A percentile compares a stretch with the other conserved stretches of the same genome.
These are phyloP conservation scores for Emydoidea blandingii DNA, from an alignment of 2,797 vertebrate species.

Conservation along the genomic window DNA sequence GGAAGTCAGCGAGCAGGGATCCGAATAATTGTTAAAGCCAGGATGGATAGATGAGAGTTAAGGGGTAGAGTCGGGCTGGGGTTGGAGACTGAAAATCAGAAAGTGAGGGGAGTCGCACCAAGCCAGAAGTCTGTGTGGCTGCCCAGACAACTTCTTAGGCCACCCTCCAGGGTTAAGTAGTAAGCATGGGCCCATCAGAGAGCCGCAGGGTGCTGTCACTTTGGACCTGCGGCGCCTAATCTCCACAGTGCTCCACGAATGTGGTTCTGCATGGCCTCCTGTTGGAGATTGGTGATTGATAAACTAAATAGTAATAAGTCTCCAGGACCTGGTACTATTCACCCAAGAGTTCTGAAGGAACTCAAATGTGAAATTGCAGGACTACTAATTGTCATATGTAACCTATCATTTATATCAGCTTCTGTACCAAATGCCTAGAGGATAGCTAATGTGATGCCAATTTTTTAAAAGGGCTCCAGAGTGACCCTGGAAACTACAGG, in stretches of 20 bases:
- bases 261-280: not conserved
- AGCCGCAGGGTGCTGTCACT: not conserved
- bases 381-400: no score
- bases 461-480: no score
- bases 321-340: no score
- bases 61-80: not conserved
- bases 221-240: not conserved
- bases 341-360: no score
- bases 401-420: no score
- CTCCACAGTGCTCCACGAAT: not conserved
- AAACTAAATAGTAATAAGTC: no score
- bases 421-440: no score
- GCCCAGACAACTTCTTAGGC: not conserved
- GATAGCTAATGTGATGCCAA: no score
- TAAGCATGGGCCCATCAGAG: not conserved
- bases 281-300: no score
- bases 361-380: no score
- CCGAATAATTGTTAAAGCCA: not conserved
- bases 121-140: not conserved
- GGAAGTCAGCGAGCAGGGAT: not conserved
- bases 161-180: not conserved
- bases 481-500: no score
- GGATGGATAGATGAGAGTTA: not conserved
- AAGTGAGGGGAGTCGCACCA: not conserved
- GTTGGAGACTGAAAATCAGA: not conserved